Evolutionary conservation across 64 coral and sea anemone species (phyloP).

Genomic region (Acropora tenuis): DNA sequence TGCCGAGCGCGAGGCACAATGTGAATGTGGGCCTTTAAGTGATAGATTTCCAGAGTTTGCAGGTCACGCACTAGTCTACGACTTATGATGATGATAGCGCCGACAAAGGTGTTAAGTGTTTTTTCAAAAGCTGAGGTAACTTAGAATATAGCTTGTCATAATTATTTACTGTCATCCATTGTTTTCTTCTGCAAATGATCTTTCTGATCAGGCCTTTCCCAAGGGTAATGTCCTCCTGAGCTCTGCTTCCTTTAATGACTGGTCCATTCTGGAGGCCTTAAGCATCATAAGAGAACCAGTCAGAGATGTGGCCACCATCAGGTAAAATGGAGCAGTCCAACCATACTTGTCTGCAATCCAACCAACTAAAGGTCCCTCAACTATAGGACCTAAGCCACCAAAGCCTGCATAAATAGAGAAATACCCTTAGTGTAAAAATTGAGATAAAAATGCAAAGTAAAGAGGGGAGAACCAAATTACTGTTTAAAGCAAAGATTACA

Average conservation of each 20-base stretch:
- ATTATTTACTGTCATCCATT: too few relatives aligned
- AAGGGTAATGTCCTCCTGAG: slow-evolving; percentile 47
- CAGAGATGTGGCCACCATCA: slow-evolving; percentile 87
- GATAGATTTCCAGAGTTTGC: too few relatives aligned
- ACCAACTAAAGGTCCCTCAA: slow-evolving; percentile 93
- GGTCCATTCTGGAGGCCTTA: slow-evolving; percentile 76
- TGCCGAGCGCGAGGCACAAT: too few relatives aligned
- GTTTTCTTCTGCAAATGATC: neutral
- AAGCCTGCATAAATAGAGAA: slow-evolving; percentile 70
- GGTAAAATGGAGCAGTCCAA: slow-evolving; percentile 91
- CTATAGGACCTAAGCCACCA: slow-evolving; percentile 89
- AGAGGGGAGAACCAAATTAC: too few relatives aligned
- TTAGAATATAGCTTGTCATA: too few relatives aligned
- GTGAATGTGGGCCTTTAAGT: too few relatives aligned
- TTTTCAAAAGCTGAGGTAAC: too few relatives aligned
- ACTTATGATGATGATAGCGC: too few relatives aligned
- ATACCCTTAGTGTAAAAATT: neutral
- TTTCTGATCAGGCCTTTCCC: slow-evolving; percentile 16
- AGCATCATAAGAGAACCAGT: slow-evolving; percentile 78
- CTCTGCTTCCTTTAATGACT: slow-evolving; percentile 77
- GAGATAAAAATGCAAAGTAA: neutral
- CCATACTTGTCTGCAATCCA: slow-evolving; percentile 84
- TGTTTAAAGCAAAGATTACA: too few relatives aligned
- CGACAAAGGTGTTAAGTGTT: too few relatives aligned
- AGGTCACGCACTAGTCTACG: too few relatives aligned